A percentile compares a stretch with the other conserved stretches of the same genome.
phyloP scores from a whole-genome alignment of 2,888 invertebrate genomes.

The Pycnomerus fuliginosus region DNA sequence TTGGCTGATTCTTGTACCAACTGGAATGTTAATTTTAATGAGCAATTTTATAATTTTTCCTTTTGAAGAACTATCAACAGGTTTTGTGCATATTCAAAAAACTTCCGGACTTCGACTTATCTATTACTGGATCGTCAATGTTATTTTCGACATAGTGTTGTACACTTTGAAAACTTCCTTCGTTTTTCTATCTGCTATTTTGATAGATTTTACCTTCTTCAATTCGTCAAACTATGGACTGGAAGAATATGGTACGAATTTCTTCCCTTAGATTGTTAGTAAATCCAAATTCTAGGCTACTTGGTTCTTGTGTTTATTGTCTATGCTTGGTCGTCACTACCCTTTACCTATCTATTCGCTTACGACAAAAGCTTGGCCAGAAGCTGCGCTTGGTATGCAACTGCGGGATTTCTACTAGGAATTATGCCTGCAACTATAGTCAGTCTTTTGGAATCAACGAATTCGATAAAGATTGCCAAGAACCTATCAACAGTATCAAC shows the following conservation, averaged over 20 bases:
- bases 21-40: conserved; percentile 52
- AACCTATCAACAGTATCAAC: conserved; percentile 34
- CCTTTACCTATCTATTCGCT: conserved; percentile 64
- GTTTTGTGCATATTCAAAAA: conserved; percentile 66
- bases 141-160: conserved; percentile 58
- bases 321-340: conserved; percentile 64
- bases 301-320: too few relatives aligned
- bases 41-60: conserved; percentile 62
- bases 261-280: too few relatives aligned
- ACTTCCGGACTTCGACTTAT: conserved; percentile 60
- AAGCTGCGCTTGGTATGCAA: conserved; percentile 47
- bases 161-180: too few relatives aligned
- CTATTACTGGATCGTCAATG: conserved; percentile 65
- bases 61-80: conserved; percentile 61
- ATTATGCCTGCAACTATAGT: conserved; percentile 40
- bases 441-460: conserved; percentile 30
- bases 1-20: conserved; percentile 48
- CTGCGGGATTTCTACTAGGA: conserved; percentile 42
- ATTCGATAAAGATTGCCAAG: conserved; percentile 33
- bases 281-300: too few relatives aligned
- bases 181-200: too few relatives aligned
- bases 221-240: too few relatives aligned
- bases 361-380: conserved; percentile 56
- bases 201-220: too few relatives aligned
- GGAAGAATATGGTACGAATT: too few relatives aligned